phyloP scores from a whole-genome alignment of 2,888 invertebrate species.

The Lycocerus yunnanus region DNA sequence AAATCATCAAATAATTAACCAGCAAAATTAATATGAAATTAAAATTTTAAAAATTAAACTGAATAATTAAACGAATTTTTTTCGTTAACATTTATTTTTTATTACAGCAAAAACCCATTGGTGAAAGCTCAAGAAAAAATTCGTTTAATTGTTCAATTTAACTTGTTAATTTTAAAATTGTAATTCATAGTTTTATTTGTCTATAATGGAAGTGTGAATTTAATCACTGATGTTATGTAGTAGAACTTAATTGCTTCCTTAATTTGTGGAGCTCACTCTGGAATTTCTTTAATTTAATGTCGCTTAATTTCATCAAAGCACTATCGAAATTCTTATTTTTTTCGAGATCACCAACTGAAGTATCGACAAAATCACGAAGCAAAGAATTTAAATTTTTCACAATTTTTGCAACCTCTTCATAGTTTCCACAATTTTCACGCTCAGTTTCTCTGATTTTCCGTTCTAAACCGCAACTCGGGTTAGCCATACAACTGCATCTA shows the following conservation, averaged over 20 bases:
- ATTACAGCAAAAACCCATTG: no score
- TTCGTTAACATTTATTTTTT: no score
- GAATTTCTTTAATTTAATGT: not conserved
- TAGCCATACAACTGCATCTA: not conserved
- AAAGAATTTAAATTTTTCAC: not conserved
- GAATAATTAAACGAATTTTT: no score
- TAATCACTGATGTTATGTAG: not conserved
- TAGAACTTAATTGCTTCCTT: not conserved
- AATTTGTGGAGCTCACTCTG: not conserved
- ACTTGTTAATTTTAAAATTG: no score
- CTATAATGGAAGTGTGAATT: not conserved
- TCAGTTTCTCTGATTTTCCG: not conserved
- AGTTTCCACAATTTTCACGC: not conserved
- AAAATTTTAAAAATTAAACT: no score
- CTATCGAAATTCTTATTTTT: not conserved
- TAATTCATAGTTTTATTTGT: not conserved
- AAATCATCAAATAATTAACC: no score
- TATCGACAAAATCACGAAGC: not conserved
- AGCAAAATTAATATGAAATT: no score
- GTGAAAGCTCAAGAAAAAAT: no score
- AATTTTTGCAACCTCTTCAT: not conserved
- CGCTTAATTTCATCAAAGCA: not conserved
- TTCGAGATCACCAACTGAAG: not conserved
- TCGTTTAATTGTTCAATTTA: no score
- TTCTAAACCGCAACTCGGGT: not conserved